These are phyloP conservation scores for Kradibia gibbosae DNA, from an alignment of 1,140 invertebrate genomes.

Conservation along the genomic window DNA sequence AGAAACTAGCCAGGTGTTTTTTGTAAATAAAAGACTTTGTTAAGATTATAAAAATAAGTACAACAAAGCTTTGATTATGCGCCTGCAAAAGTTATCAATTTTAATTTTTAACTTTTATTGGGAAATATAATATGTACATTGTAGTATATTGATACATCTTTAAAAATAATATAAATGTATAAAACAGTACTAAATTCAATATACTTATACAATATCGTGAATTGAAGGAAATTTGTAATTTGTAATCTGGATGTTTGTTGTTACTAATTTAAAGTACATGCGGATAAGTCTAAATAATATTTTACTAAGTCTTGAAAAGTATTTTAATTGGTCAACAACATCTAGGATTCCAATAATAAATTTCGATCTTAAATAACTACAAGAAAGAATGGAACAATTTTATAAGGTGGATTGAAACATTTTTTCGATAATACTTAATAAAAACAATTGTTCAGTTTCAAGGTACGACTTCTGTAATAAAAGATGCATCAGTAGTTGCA, in stretches of 20 bases:
- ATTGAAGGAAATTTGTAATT: constrained; percentile 41
- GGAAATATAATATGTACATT: constrained; percentile 38
- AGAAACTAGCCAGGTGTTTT: constrained; percentile 46
- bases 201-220: constrained; percentile 42
- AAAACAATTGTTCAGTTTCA: constrained; percentile 28
- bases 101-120: constrained; percentile 46
- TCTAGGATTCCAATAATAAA: constrained; percentile 43
- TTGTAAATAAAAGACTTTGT: constrained; percentile 46
- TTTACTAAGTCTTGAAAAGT: constrained; percentile 5
- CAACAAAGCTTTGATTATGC: constrained; percentile 47
- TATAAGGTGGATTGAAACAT: constrained; percentile 37
- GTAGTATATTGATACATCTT: constrained; percentile 41
- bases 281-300: constrained; percentile 19
- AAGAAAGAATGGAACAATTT: constrained; percentile 37
- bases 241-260: constrained; percentile 38
- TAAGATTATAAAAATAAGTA: constrained; percentile 47
- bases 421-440: constrained; percentile 45
- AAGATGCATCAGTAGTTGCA: constrained; percentile 35
- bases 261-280: constrained; percentile 13
- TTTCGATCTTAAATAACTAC: constrained; percentile 23
- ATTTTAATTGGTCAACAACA: constrained; percentile 32
- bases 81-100: constrained; percentile 44
- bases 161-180: constrained; percentile 44
- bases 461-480: constrained; percentile 30
- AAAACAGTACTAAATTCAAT: constrained; percentile 43